phyloP scores from a whole-genome alignment of 1,140 invertebrate species.

The Drosophila orosa region DNA sequence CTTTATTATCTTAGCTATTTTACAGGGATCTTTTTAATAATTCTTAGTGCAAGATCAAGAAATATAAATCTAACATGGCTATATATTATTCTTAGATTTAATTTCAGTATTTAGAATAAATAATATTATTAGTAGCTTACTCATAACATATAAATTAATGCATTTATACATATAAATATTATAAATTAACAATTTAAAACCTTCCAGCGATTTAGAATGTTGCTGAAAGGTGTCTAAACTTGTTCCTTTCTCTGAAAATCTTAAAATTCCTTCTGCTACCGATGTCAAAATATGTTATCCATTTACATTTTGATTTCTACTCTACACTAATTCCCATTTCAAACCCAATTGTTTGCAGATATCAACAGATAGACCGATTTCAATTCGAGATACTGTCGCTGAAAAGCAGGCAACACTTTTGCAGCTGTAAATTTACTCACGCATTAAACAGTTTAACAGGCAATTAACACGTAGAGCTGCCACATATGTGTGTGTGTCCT shows the following conservation, averaged over 20 bases:
- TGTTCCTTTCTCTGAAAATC: too few relatives aligned
- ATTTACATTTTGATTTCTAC: neutral
- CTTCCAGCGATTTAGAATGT: too few relatives aligned
- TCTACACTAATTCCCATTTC: neutral
- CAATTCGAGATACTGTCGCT: neutral
- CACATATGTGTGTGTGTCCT: slow-evolving; percentile 21
- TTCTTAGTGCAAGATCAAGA: neutral
- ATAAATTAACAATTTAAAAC: too few relatives aligned
- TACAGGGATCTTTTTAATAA: neutral
- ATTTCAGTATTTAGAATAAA: neutral
- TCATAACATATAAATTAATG: too few relatives aligned
- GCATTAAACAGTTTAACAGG: slow-evolving; percentile 71
- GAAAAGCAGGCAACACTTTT: slow-evolving; percentile 56
- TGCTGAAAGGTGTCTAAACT: too few relatives aligned
- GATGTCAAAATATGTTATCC: neutral
- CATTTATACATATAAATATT: too few relatives aligned
- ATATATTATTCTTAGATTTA: neutral
- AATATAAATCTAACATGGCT: neutral
- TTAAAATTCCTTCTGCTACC: neutral
- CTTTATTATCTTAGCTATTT: neutral
- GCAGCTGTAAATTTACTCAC: slow-evolving; percentile 11
- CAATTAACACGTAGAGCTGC: slow-evolving; percentile 70
- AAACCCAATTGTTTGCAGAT: neutral
- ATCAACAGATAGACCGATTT: neutral
- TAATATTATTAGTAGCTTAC: too few relatives aligned